Conservation (phyloP, 2,797 vertebrate genomes). For the Kryptolebias ocellatus region DNA sequence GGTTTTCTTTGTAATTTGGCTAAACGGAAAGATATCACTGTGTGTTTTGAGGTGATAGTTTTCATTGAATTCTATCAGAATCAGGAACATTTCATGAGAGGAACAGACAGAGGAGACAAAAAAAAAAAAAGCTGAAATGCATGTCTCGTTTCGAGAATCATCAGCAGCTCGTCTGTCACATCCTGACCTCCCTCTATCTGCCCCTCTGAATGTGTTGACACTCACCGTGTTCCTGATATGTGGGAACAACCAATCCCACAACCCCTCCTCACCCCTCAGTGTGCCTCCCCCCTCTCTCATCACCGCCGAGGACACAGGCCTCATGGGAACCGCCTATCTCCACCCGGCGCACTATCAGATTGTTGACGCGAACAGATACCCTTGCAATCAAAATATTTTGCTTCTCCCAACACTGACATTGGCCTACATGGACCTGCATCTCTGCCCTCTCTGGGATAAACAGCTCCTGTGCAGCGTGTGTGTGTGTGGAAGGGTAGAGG, state of each 20-base stretch:
- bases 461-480: conserved; percentile 86
- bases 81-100: neutral
- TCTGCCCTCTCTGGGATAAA: conserved; percentile 82
- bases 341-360: conserved; percentile 83
- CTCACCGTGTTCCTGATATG: conserved; percentile 78
- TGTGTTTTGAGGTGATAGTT: neutral
- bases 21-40: neutral
- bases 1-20: neutral
- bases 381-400: conserved; percentile 92
- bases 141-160: conserved; percentile 23
- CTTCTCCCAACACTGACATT: conserved; percentile 85
- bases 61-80: neutral
- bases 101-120: neutral
- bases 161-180: conserved; percentile 48
- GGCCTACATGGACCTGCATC: conserved; percentile 76
- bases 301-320: conserved; percentile 68
- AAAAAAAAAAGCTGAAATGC: neutral
- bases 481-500: conserved; percentile 54
- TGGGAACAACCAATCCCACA: conserved; percentile 68
- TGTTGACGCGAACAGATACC: conserved; percentile 90
- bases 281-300: conserved; percentile 8
- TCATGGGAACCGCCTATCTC: conserved; percentile 85
- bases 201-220: conserved; percentile 73
- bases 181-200: conserved; percentile 72
- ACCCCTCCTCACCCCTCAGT: conserved; percentile 29